Evolutionary conservation across 2,888 invertebrate species (phyloP).

Genomic region (Shargacucullia verbasci): DNA sequence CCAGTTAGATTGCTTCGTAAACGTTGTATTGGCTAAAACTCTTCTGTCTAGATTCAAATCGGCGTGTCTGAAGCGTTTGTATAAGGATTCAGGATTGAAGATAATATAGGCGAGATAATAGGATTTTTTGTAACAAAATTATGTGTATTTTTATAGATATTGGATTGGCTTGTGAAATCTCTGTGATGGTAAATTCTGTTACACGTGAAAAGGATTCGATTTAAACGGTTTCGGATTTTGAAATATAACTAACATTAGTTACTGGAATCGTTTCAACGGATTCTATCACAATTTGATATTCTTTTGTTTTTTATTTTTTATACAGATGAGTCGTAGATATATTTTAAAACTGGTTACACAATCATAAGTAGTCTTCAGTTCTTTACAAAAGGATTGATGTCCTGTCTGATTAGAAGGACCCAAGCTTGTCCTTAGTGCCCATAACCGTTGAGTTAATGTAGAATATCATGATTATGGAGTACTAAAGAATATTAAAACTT

Average conservation of each 20-base stretch:
- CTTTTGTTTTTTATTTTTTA: constrained; percentile 2
- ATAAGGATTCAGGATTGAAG: constrained; percentile 19
- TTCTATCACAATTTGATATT: constrained; percentile 12
- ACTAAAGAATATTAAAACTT: too few relatives aligned
- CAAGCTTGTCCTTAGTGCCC: too few relatives aligned
- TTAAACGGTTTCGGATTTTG: constrained; percentile 22
- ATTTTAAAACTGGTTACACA: too few relatives aligned
- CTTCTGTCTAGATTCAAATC: constrained; percentile 48
- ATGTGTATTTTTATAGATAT: constrained; percentile 41
- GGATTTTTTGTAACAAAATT: constrained; percentile 40
- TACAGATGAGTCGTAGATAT: too few relatives aligned
- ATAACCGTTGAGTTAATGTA: too few relatives aligned
- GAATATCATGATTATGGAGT: too few relatives aligned
- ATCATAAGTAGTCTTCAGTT: too few relatives aligned
- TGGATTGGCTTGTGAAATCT: constrained; percentile 39
- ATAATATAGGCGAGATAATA: constrained; percentile 47
- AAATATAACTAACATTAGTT: constrained; percentile 19
- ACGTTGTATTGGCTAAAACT: constrained; percentile 44
- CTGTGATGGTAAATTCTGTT: constrained; percentile 34
- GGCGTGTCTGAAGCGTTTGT: constrained; percentile 36
- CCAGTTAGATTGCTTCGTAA: constrained; percentile 49
- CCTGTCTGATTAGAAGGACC: too few relatives aligned
- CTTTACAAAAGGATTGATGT: too few relatives aligned
- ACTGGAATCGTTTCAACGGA: constrained; percentile 18
- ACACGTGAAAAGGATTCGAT: constrained; percentile 46